Base-by-base conservation (phyloP, 2,888 invertebrate species). In the Hipparchia sbordonii region DNA sequence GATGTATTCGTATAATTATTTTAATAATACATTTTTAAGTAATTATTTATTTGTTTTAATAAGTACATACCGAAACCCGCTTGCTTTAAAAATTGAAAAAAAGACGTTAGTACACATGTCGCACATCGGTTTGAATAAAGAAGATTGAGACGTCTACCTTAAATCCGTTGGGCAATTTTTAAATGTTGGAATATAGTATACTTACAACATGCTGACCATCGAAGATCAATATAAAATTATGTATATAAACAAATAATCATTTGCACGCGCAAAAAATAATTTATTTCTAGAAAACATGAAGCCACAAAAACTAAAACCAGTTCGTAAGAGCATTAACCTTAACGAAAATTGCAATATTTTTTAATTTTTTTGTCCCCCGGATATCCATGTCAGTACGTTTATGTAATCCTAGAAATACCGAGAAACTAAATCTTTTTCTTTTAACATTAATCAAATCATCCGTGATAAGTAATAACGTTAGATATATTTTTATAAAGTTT, bases 291-390 rank as follows among this genome's bases (percentile, higher is more conserved):
- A 33, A 72, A 71, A 72, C 76, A 76, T 72, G 72, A 73, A 77
- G 61, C 67, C 66, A 60, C 72, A 72, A 77, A 77, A 75, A 77
- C 68, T 75, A 72, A 77, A 88, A 88, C 91, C 83, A 80, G 90
- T 89, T 84, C 68, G 71, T 70, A 75, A 81, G 90, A 88, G 77
- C 91, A 87, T 83, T 87, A 91, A 81, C 85, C 87, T 87, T 89
- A 87, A 88, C 86, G 79, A 79, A 80, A 79, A 83, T 89, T 91
- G 90, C 89, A 89, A 90, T 87, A 89, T 79, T 84, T 77, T 73
- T 80, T 77, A 23, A 23, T 74, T 78, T 87, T 86, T 85, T 87
- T 86, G 86, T 12, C 52, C 12, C 6, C 23, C 2, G 12, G 12
- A 39, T 39, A n/a, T n/a, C n/a, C n/a, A n/a, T n/a, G n/a, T n/a